A percentile compares a stretch with the other conserved stretches of the same genome.
Evolutionary conservation across 2,113 vertebrate genomes (phyloP).

Genomic region (Onychostruthus taczanowskii): DNA sequence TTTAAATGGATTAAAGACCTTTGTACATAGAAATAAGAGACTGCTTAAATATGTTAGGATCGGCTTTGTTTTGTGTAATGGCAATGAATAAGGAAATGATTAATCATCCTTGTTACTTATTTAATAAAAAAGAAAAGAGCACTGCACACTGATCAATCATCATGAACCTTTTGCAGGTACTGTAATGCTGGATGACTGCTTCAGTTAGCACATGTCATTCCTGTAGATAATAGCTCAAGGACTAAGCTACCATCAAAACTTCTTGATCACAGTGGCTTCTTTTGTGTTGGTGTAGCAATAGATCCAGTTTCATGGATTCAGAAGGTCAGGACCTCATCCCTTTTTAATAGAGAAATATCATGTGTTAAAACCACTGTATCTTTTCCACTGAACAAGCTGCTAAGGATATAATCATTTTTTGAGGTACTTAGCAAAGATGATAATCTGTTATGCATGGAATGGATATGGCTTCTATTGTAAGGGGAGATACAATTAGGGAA

Average conservation of each 20-base stretch:
- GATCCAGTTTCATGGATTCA: not conserved
- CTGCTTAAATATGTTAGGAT: not conserved
- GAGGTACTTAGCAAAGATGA: not conserved
- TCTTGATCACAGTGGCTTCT: not conserved
- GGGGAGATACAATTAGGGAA: not conserved
- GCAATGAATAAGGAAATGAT: not conserved
- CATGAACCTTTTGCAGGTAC: not conserved
- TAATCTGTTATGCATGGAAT: not conserved
- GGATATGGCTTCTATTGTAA: not conserved
- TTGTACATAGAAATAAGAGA: not conserved
- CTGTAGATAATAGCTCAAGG: not conserved
- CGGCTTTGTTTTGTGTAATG: not conserved
- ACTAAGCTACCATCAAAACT: not conserved
- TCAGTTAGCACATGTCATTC: not conserved
- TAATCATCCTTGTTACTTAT: not conserved
- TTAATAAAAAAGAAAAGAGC: not conserved
- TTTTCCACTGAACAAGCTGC: not conserved
- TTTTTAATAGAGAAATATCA: constrained; percentile 12
- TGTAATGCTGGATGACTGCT: not conserved
- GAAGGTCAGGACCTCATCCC: constrained; percentile 26
- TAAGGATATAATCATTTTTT: not conserved
- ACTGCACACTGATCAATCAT: not conserved
- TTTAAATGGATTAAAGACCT: not conserved
- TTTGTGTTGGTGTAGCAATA: not conserved
- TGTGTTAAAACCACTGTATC: not conserved